phyloP scores from a whole-genome alignment of 2,888 invertebrate genomes.

The Sarcophaga caerulescens region DNA sequence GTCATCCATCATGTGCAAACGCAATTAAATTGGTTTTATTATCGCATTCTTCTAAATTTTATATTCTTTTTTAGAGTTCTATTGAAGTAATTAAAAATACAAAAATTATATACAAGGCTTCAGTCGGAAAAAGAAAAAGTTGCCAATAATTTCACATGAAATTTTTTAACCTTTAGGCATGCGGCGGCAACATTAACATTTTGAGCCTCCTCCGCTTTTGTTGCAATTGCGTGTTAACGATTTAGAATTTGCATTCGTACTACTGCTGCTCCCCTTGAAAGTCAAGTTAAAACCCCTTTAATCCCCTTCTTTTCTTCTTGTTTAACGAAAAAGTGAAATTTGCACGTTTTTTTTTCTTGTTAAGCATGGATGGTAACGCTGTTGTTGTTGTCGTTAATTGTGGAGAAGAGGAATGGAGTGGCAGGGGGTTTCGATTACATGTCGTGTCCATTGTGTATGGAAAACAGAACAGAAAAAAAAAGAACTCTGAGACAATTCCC shows the following conservation, averaged over 20 bases:
- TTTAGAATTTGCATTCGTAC: slow-evolving; percentile 61
- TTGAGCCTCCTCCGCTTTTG: neutral
- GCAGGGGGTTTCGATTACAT: neutral
- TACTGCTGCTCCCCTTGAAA: neutral
- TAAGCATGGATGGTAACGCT: neutral
- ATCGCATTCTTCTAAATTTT: neutral
- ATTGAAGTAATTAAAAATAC: slow-evolving; percentile 44
- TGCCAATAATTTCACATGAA: slow-evolving; percentile 11
- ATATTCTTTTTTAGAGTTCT: slow-evolving; percentile 21
- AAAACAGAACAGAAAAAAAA: slow-evolving; percentile 24
- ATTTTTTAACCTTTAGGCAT: slow-evolving; percentile 53
- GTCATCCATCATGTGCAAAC: neutral
- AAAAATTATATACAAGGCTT: slow-evolving; percentile 26
- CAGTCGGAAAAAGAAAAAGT: slow-evolving; percentile 36
- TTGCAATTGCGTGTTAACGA: slow-evolving; percentile 57
- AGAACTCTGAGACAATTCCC: slow-evolving; percentile 47
- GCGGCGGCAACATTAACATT: slow-evolving; percentile 3
- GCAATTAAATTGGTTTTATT: slow-evolving; percentile 46
- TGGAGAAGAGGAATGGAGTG: neutral
- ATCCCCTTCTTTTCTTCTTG: slow-evolving; percentile 16
- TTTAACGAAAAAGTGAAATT: slow-evolving; percentile 56
- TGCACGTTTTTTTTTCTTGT: slow-evolving; percentile 53
- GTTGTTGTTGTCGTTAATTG: slow-evolving; percentile 11
- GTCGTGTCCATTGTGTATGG: slow-evolving; percentile 32
- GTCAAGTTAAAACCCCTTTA: neutral